Evolutionary conservation across 2,888 invertebrate species (phyloP).

Genomic region (Oligia fasciuncula): DNA sequence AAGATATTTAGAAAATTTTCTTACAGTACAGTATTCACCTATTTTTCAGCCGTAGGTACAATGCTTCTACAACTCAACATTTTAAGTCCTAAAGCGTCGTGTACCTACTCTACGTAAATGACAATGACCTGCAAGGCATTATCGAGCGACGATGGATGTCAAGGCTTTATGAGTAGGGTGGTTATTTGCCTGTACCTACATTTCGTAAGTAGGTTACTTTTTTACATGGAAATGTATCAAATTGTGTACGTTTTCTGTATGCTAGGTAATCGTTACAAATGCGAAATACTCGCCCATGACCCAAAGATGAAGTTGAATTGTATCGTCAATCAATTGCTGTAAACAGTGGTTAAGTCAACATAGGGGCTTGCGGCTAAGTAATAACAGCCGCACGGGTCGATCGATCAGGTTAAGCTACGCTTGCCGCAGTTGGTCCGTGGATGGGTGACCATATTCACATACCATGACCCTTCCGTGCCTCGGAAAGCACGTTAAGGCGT

Average conservation of each 20-base stretch:
- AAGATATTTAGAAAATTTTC: too few relatives aligned
- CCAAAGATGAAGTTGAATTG: neutral
- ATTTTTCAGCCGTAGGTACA: neutral
- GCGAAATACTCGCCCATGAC: neutral
- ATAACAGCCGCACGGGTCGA: too few relatives aligned
- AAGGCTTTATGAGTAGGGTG: conserved; percentile 22
- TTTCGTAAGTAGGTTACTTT: conserved; percentile 3
- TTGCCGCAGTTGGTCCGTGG: too few relatives aligned
- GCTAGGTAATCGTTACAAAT: neutral
- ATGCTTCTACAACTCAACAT: neutral
- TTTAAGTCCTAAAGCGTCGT: neutral
- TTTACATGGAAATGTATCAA: conserved; percentile 9
- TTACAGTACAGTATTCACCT: neutral
- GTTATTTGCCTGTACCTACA: conserved; percentile 26
- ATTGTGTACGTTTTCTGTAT: neutral
- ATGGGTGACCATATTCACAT: too few relatives aligned
- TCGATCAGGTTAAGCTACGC: too few relatives aligned
- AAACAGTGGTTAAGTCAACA: too few relatives aligned
- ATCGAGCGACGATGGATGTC: conserved; percentile 45
- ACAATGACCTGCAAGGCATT: conserved; percentile 43
- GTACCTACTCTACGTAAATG: conserved; percentile 6
- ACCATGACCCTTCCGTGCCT: too few relatives aligned
- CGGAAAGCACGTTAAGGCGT: too few relatives aligned
- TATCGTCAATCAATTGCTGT: neutral
- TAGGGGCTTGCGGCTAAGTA: too few relatives aligned